phyloP scores from a whole-genome alignment of 2,113 vertebrate genomes.

The Elephantulus edwardii region DNA sequence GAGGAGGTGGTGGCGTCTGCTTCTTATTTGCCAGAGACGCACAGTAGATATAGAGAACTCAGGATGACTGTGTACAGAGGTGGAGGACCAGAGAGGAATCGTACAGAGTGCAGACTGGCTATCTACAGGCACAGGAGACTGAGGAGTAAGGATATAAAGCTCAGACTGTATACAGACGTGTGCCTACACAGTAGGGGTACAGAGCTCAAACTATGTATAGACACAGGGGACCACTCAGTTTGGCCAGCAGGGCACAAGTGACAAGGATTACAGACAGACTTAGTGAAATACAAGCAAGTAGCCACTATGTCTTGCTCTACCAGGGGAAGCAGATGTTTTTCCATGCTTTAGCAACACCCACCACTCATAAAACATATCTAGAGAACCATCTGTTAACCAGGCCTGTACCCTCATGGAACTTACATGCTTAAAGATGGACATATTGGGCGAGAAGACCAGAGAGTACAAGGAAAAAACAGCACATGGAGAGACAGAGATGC shows the following conservation, averaged over 20 bases:
- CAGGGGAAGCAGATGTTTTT: background rate
- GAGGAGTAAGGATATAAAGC: no score
- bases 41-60: background rate
- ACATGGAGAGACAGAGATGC: background rate
- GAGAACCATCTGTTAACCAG: background rate
- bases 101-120: no score
- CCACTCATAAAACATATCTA: background rate
- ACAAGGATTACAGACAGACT: background rate
- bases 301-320: background rate
- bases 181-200: background rate
- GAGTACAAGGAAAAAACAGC: background rate
- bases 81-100: rapidly evolving
- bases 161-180: no score
- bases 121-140: no score
- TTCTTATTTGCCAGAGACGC: background rate
- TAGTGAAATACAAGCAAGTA: background rate
- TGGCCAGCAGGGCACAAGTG: background rate
- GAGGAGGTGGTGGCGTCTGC: background rate
- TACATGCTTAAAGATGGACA: background rate
- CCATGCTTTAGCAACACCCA: background rate
- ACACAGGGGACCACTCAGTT: background rate
- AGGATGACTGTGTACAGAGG: background rate
- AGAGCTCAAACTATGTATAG: background rate
- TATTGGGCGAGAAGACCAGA: background rate
- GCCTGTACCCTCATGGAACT: background rate